Base-by-base conservation (phyloP, 2,888 invertebrate species). In the Cephus nigrinus region DNA sequence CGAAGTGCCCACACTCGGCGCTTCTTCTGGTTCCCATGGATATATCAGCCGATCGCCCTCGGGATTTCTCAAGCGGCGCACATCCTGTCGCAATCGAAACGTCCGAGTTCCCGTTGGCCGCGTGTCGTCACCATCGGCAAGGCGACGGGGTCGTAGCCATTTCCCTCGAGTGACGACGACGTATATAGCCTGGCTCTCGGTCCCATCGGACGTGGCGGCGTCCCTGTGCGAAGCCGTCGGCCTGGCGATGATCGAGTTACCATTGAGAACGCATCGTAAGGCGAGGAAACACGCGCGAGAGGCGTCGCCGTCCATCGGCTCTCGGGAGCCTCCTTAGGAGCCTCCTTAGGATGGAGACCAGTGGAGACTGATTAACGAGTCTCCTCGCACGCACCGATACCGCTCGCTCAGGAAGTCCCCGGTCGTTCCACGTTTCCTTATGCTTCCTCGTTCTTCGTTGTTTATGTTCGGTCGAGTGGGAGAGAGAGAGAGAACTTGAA, bases 391-490 rank as follows among this genome's bases (percentile, higher is more conserved):
- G 75, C 80, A 75, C 76, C 75, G 75, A 80, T 80, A 79, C 81
- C 81, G 81, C 80, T 81, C 79, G 76, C 74, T 80, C 80, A 79
- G 81, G 81, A 81, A 81, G 78, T 76, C 12, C 71, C 0, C 71
- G 71, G 12, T 71, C 33, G 23, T 71, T 55, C 1, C n/a, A 12
- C 71, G 71, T 71, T 31, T 71, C 31, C 71, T 71, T 23, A 23
- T 31, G 31, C 31, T 23, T 15, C 71, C 33, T 71, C 71, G 71
- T 23, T 55, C 9, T 23, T 23, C 55, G 23, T 23, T 55, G 23
- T 55, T 55, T 23, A 23, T 23, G 55, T 55, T 23, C 40, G 4
- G 15, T 15, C 12, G 40, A 12, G 12, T 5, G 15, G 4, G 15
- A 55, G 55, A 9, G 15, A 23, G 23, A 55, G 0, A 23, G 55